Evolutionary conservation across 2,797 vertebrate genomes (phyloP).

Genomic region (Perodicticus potto): DNA sequence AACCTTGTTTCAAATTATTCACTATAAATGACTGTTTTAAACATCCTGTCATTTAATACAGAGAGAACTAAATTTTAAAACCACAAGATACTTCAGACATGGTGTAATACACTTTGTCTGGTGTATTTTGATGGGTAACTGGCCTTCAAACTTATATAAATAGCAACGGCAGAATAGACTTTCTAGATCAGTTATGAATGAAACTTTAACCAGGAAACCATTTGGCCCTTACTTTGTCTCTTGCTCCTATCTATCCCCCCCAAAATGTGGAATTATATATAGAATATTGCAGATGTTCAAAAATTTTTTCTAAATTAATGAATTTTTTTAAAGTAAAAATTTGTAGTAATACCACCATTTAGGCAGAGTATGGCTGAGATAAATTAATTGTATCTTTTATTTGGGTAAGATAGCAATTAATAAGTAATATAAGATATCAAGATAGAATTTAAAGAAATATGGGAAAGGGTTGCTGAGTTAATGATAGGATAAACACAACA

Average conservation of each 20-base stretch:
- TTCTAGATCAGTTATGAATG: not conserved
- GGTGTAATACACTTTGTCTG: not conserved
- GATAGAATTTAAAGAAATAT: not conserved
- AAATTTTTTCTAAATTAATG: not conserved
- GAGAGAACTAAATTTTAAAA: slow-evolving; percentile 30
- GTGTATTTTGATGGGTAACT: not conserved
- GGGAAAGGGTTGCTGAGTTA: not conserved
- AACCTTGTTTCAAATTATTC: slow-evolving; percentile 15
- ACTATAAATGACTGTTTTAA: not conserved
- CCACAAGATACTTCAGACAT: not conserved
- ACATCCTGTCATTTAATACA: not conserved
- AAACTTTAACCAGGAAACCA: not conserved
- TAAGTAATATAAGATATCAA: not conserved
- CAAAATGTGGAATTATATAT: not conserved
- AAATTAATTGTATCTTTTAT: not conserved
- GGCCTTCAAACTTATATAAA: not conserved
- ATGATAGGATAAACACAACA: not conserved
- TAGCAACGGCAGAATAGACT: not conserved
- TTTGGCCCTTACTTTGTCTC: not conserved
- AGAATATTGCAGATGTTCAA: not conserved
- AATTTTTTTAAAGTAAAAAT: not conserved
- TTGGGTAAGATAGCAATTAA: not conserved
- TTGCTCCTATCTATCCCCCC: not conserved
- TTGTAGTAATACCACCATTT: not conserved
- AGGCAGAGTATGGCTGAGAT: not conserved